Evolutionary conservation across 1,140 invertebrate species (phyloP).

Genomic region (Eriosoma lanigerum): DNA sequence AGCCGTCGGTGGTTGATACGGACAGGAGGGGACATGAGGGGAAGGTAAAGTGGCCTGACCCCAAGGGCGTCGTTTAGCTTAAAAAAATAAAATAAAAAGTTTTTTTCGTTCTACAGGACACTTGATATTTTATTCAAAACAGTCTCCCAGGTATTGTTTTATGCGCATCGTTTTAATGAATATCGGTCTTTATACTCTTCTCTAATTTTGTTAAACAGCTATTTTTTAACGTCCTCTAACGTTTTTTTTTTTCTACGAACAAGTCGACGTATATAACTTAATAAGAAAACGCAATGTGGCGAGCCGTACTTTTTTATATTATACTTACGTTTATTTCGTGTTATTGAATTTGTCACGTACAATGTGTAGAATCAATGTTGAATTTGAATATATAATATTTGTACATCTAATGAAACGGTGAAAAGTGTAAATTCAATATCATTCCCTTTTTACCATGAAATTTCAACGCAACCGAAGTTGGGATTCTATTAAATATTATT

Average conservation of each 20-base stretch:
- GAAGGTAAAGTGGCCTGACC: constrained; percentile 33
- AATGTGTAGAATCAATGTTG: too few species aligned
- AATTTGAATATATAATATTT: too few species aligned
- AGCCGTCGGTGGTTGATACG: constrained; percentile 30
- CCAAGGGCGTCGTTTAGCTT: constrained; percentile 41
- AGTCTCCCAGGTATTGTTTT: constrained; percentile 50
- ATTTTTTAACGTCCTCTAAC: not conserved
- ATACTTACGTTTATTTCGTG: too few species aligned
- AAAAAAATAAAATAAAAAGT: constrained; percentile 30
- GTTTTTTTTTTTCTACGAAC: not conserved
- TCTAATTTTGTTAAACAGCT: constrained; percentile 38
- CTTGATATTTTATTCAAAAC: constrained; percentile 52
- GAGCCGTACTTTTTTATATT: too few species aligned
- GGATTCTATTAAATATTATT: too few species aligned
- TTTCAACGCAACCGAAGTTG: too few species aligned
- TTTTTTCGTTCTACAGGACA: constrained; percentile 25
- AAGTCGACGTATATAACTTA: not conserved
- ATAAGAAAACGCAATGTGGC: too few species aligned
- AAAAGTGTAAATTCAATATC: too few species aligned
- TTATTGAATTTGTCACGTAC: too few species aligned
- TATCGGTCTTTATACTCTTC: constrained; percentile 39
- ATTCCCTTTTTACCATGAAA: too few species aligned
- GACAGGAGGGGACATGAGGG: not conserved
- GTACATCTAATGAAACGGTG: too few species aligned
- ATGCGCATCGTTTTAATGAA: constrained; percentile 48